Evolutionary conservation across 2,113 vertebrate genomes (phyloP).

Genomic region (Proterorhinus semilunaris): DNA sequence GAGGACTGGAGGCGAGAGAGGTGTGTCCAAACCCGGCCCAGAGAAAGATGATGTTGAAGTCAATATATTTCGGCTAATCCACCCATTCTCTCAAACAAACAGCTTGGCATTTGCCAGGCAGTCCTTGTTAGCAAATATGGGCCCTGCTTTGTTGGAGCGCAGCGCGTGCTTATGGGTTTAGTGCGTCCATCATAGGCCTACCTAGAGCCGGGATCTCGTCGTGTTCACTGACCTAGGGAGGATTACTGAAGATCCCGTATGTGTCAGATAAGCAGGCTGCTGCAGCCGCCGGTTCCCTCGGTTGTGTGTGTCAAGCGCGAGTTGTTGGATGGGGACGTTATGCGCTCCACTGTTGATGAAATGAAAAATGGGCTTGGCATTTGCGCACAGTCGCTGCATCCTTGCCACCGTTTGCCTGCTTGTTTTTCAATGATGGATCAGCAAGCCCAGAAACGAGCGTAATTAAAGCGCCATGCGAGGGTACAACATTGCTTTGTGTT

Average conservation of each 20-base stretch:
- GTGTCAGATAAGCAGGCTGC: constrained; percentile 53
- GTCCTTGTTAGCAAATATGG: neutral
- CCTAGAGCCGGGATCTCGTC: constrained; percentile 19
- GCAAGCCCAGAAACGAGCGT: neutral
- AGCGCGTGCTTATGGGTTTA: neutral
- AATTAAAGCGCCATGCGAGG: neutral
- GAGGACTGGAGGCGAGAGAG: constrained; percentile 32
- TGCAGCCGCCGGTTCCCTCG: constrained; percentile 5
- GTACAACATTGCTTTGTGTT: neutral
- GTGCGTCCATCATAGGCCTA: constrained; percentile 20
- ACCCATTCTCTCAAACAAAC: neutral
- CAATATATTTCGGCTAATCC: constrained; percentile 8
- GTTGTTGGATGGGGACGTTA: neutral
- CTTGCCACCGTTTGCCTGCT: neutral
- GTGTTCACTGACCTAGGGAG: constrained; percentile 44
- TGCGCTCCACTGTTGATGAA: constrained; percentile 14
- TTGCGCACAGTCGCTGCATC: constrained; percentile 52
- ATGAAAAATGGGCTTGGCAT: constrained; percentile 70
- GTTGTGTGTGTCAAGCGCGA: constrained; percentile 3
- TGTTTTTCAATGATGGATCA: constrained; percentile 4
- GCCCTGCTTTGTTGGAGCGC: constrained; percentile 15
- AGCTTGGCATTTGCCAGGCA: too few species aligned
- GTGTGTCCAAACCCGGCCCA: constrained; percentile 42
- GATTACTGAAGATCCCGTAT: constrained; percentile 58
- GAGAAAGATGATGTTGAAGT: constrained; percentile 1